phyloP scores from a whole-genome alignment of 2,113 vertebrate species.

The Ciconia boyciana region DNA sequence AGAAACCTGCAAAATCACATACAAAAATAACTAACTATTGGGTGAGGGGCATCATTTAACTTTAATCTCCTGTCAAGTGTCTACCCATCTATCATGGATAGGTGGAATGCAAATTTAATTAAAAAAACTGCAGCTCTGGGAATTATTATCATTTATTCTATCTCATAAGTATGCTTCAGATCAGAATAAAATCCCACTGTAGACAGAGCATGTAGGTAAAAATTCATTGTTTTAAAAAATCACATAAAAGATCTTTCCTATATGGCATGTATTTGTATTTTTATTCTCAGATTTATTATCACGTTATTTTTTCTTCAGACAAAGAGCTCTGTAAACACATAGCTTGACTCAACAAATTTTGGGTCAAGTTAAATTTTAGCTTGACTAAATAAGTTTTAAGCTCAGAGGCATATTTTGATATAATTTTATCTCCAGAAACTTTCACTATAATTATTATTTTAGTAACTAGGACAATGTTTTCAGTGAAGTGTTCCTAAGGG shows the following conservation, averaged over 20 bases:
- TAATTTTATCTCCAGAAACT: conserved; percentile 38
- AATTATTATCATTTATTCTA: neutral
- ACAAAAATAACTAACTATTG: neutral
- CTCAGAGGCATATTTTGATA: conserved; percentile 33
- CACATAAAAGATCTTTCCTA: neutral
- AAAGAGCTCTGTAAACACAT: neutral
- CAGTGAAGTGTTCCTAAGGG: conserved; percentile 17
- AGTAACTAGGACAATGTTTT: conserved; percentile 30
- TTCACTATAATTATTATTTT: conserved; percentile 38
- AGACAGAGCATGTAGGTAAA: neutral
- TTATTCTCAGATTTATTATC: neutral
- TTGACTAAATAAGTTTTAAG: conserved; percentile 42
- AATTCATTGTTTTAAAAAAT: neutral
- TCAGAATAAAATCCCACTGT: neutral
- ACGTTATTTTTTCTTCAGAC: neutral
- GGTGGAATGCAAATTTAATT: conserved; percentile 50
- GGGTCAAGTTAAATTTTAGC: conserved; percentile 6
- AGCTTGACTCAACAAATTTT: neutral
- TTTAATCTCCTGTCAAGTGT: conserved; percentile 14
- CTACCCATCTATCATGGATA: neutral
- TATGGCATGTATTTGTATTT: neutral
- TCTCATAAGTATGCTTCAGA: neutral
- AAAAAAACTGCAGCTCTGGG: conserved; percentile 19
- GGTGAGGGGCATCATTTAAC: neutral
- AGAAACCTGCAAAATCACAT: neutral